These are phyloP conservation scores for Octodonta nipae DNA, from an alignment of 2,888 invertebrate species.

Conservation along the genomic window DNA sequence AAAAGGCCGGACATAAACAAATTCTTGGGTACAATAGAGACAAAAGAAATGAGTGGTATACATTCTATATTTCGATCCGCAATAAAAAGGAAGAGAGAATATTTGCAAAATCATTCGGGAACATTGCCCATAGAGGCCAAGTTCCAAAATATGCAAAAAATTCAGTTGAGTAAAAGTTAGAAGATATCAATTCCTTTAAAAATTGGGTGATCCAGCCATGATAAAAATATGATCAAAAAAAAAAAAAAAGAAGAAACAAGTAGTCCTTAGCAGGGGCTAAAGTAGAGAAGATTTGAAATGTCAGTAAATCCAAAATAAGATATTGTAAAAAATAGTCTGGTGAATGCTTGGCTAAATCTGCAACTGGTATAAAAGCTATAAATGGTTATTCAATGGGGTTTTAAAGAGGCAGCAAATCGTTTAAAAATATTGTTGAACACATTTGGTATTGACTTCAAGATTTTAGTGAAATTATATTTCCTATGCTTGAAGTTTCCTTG, in stretches of 20 bases:
- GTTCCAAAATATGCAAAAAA: slow-evolving; percentile 37
- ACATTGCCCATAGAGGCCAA: slow-evolving; percentile 40
- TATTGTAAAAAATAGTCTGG: slow-evolving; percentile 67
- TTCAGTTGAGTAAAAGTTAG: slow-evolving; percentile 73
- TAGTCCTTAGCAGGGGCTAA: slow-evolving; percentile 32
- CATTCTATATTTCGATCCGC: slow-evolving; percentile 23
- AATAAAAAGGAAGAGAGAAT: slow-evolving; percentile 45
- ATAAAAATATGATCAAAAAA: slow-evolving; percentile 48
- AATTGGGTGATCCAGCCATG: slow-evolving; percentile 50
- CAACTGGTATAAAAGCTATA: background rate
- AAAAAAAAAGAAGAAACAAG: slow-evolving; percentile 36
- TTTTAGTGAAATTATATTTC: no score
- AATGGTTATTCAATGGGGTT: no score
- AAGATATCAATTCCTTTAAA: slow-evolving; percentile 83
- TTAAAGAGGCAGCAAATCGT: no score
- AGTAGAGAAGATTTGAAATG: slow-evolving; percentile 19
- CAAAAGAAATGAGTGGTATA: no score
- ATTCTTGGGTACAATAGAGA: slow-evolving; percentile 63
- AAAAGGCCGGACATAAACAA: slow-evolving; percentile 71
- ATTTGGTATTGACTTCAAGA: no score
- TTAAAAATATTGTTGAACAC: no score
- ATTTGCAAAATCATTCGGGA: slow-evolving; percentile 42
- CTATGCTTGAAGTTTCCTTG: no score
- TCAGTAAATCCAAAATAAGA: slow-evolving; percentile 37
- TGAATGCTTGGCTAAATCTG: slow-evolving; percentile 40